These are phyloP conservation scores for Melanostoma scalare DNA, from an alignment of 2,888 invertebrate species.

Conservation along the genomic window DNA sequence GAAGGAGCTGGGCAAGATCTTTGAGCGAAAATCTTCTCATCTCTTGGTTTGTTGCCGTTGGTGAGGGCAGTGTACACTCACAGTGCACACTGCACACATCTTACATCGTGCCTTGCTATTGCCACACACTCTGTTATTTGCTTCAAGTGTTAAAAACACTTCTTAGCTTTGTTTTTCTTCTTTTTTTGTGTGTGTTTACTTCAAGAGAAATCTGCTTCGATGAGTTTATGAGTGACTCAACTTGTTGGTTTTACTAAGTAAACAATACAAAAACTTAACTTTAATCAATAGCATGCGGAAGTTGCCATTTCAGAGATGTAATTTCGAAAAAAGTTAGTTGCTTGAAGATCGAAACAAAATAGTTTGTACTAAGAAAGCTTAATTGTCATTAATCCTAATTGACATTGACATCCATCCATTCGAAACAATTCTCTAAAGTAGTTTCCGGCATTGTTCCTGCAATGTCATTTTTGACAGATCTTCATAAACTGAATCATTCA, in stretches of 20 bases:
- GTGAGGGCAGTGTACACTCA: neutral
- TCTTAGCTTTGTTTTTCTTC: slow-evolving; percentile 7
- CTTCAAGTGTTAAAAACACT: slow-evolving; percentile 40
- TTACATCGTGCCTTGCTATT: slow-evolving; percentile 5
- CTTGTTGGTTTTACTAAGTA: slow-evolving; percentile 30
- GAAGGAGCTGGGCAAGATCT: slow-evolving; percentile 30
- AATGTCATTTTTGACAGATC: too few species aligned
- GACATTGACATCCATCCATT: too few species aligned
- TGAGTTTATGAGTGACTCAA: neutral
- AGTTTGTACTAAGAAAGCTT: too few species aligned
- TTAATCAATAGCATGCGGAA: too few species aligned
- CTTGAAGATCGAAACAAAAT: too few species aligned
- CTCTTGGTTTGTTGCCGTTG: slow-evolving; percentile 8
- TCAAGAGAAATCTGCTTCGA: neutral
- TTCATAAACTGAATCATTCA: too few species aligned
- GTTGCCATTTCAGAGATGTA: too few species aligned
- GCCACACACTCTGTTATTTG: slow-evolving; percentile 22
- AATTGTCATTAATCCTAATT: too few species aligned
- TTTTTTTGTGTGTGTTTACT: slow-evolving; percentile 4
- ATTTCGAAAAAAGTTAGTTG: too few species aligned
- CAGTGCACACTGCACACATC: neutral
- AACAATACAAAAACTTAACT: too few species aligned
- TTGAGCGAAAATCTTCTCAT: slow-evolving; percentile 31
- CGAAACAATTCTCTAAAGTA: too few species aligned
- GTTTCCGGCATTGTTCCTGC: too few species aligned